These are phyloP conservation scores for Agrilus biguttatus DNA, from an alignment of 2,888 invertebrate genomes.

Conservation along the genomic window DNA sequence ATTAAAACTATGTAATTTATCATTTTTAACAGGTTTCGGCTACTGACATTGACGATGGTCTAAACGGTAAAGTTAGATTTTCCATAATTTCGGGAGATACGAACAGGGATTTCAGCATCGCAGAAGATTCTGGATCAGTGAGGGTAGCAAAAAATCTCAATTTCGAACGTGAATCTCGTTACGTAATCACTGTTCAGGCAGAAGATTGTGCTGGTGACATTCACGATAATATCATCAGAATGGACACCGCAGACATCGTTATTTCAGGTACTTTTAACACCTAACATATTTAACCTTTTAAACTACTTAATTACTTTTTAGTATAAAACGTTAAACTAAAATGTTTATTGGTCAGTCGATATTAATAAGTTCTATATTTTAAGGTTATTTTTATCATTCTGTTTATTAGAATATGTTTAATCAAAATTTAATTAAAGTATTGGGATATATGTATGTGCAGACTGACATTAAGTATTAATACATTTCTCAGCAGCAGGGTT, in stretches of 20 bases:
- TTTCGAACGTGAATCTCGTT: conserved; percentile 78
- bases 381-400: no score
- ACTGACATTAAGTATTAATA: no score
- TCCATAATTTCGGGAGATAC: conserved; percentile 80
- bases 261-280: no score
- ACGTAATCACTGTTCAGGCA: conserved; percentile 69
- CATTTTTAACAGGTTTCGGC: conserved; percentile 58
- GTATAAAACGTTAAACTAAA: no score
- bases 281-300: no score
- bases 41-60: conserved; percentile 75
- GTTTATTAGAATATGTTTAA: no score
- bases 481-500: no score
- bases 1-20: neutral
- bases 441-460: no score
- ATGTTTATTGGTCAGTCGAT: no score
- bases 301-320: no score
- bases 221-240: conserved; percentile 34
- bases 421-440: no score
- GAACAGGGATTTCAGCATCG: conserved; percentile 81
- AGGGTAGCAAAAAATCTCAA: conserved; percentile 86
- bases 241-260: conserved; percentile 60
- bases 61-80: conserved; percentile 84
- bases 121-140: conserved; percentile 82
- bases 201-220: conserved; percentile 75
- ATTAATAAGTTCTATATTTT: no score